These are phyloP conservation scores for Pollicipes pollicipes DNA, from an alignment of 1,140 invertebrate species.

Conservation along the genomic window DNA sequence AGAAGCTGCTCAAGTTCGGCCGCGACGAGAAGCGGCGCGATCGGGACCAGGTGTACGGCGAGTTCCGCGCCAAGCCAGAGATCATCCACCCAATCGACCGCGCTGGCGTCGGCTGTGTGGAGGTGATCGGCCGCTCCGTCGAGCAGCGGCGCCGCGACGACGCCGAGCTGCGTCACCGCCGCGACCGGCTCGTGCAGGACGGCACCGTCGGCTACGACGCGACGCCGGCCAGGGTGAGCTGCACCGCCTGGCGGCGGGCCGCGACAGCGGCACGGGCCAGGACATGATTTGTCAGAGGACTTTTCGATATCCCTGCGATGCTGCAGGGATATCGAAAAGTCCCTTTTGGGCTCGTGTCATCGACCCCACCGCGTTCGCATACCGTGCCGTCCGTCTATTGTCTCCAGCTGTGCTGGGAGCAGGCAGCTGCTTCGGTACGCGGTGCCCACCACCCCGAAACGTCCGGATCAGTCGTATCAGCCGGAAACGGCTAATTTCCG, in stretches of 20 bases:
- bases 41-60: slow-evolving; percentile 15
- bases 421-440: no score
- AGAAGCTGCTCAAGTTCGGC: slow-evolving; percentile 48
- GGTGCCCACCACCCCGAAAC: no score
- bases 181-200: background rate
- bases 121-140: background rate
- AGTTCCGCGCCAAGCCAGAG: slow-evolving; percentile 34
- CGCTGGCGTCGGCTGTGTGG: slow-evolving; percentile 42
- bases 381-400: no score
- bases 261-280: no score
- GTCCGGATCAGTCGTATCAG: no score
- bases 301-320: no score
- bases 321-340: no score
- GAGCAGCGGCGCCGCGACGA: background rate
- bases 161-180: background rate
- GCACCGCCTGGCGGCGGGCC: no score
- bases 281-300: no score
- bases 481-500: background rate
- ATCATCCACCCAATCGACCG: slow-evolving; percentile 75
- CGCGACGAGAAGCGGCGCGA: slow-evolving; percentile 25
- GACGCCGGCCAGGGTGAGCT: background rate
- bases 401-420: no score
- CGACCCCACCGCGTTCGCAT: no score
- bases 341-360: no score
- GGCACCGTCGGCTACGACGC: background rate